Evolutionary conservation across 2,113 vertebrate species (phyloP), one percentile per base, ranked within the genome.

Genomic region (Caranx ignobilis): DNA sequence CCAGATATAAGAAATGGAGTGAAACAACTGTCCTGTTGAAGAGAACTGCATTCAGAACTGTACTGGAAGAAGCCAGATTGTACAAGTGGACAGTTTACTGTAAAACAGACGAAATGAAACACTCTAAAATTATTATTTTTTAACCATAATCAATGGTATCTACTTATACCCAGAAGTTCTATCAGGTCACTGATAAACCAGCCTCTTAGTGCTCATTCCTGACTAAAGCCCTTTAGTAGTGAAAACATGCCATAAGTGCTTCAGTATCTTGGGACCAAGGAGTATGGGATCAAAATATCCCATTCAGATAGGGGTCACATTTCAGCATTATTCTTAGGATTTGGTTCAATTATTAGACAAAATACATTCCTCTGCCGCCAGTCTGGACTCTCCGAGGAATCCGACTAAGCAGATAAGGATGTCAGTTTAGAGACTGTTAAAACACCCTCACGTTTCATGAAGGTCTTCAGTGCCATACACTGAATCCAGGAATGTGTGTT

Each of bases 241-340:
- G 64, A 95, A 94, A 94, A 95, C 92, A 94, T 94, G 88, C 91
- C 91, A 76, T 54, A 83, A 87, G 89, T 88, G 90, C 87, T 88
- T 86, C 68, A 76, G 85, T 84, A 86, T 87, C 86, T 86, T 71
- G 16, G 81, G 61, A 86, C 60, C 63, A 77, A 81, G 60, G 54
- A 85, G 73, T 45, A 62, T n/a, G 37, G 76, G 83, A 90, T 94
- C 84, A 92, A 92, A 91, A 90, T 92, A 92, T 82, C 86, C 75
- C 81, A 81, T 77, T 89, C 86, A 92, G 91, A 93, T 86, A 75
- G 80, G 61, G 84, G 89, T 88, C 86, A 87, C 82, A 87, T 93
- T 90, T 90, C 87, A 66, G 54, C 34, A 74, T 92, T 91, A 91
- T 90, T 90, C n/a, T 84, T 74, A 85, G 90, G 88, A 91, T 93